phyloP scores from a whole-genome alignment of 2,888 invertebrate genomes.

The Agrochola lota region DNA sequence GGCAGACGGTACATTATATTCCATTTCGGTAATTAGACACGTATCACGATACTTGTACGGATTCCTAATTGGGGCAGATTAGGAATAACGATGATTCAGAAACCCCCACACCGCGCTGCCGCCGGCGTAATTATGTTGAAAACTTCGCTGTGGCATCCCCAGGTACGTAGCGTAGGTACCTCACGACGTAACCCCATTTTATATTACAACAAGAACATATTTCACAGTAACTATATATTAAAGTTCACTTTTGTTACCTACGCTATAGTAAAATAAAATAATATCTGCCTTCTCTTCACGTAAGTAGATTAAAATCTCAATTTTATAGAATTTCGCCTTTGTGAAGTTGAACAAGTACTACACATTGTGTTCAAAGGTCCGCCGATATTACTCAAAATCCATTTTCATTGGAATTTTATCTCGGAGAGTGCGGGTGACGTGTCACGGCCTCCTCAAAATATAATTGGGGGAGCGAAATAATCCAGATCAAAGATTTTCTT shows the following conservation, averaged over 20 bases:
- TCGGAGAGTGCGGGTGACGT: slow-evolving; percentile 55
- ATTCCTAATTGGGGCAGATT: slow-evolving; percentile 72
- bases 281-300: neutral
- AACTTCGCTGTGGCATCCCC: slow-evolving; percentile 45
- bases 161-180: slow-evolving; percentile 18
- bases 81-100: slow-evolving; percentile 68
- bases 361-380: slow-evolving; percentile 56
- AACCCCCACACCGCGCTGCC: slow-evolving; percentile 41
- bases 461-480: slow-evolving; percentile 76
- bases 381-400: slow-evolving; percentile 63
- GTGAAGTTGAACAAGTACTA: slow-evolving; percentile 22
- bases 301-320: slow-evolving; percentile 27
- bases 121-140: slow-evolving; percentile 52
- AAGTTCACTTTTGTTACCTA: slow-evolving; percentile 4
- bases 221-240: slow-evolving; percentile 16
- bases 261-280: slow-evolving; percentile 5
- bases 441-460: slow-evolving; percentile 63
- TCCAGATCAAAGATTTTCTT: slow-evolving; percentile 85
- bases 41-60: slow-evolving; percentile 69
- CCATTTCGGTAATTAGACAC: slow-evolving; percentile 67
- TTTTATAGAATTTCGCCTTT: slow-evolving; percentile 28
- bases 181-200: slow-evolving; percentile 15
- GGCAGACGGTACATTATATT: slow-evolving; percentile 53
- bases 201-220: slow-evolving; percentile 39
- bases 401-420: slow-evolving; percentile 66